Base-by-base conservation (phyloP, 2,888 invertebrate genomes). In the Drosophila trichaetosa region DNA sequence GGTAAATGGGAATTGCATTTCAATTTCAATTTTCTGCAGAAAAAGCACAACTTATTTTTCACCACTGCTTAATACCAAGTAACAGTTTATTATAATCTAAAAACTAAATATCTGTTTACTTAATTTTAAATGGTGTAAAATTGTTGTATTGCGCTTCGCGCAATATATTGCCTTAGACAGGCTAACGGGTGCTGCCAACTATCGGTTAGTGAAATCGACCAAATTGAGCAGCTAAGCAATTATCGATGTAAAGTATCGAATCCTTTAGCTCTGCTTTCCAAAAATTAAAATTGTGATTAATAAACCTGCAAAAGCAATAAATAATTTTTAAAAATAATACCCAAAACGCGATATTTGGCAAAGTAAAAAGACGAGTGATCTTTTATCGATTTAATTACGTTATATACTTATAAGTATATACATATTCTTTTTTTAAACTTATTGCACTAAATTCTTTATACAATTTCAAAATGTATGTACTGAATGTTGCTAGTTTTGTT, bases 371-470 rank as follows among this genome's bases (percentile, higher is more conserved):
- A 34, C 11, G n/a, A 18, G 16, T 42, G 16, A 31, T 60, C 40
- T 69, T 75, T 74, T 76, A 38, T 27, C 52, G 56, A 46, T 79
- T 78, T 73, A 66, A 77, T 79, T 77, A 70, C 70, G 46, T 60
- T 62, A 42, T 68, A 73, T 69, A 78, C 65, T 61, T 80, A 71
- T 64, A 51, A 62, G 77, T 81, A 75, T 79, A 79, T 70, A 82
- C 62, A 80, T 66, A 64, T 58, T 68, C 64, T 38, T 59, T 58
- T 70, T 63, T 62, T 53, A 62, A 40, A 76, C 73, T 76, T 80
- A 82, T 72, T 67, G 48, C 53, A 62, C 64, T 76, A 73, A 54
- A 27, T 21, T 54, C 33, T 76, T 73, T 76, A 67, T 73, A 82
- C 76, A 79, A 62, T 62, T 73, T 64, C 18, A 79, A 66, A 80